Evolutionary conservation across 2,113 vertebrate genomes (phyloP).

Genomic region (Tamias sibiricus): DNA sequence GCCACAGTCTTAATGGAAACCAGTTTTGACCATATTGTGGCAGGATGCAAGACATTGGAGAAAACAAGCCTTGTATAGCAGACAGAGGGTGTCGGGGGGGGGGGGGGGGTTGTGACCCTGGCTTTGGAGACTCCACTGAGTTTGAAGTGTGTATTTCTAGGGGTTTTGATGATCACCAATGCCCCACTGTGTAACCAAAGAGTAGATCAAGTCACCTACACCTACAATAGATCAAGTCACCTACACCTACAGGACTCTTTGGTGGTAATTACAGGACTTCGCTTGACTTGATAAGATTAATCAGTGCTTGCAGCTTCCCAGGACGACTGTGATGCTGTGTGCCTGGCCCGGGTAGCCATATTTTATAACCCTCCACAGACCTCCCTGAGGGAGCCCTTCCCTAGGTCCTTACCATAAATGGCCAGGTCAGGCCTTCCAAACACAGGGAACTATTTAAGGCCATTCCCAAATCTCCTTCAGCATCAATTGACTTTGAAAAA

Average conservation of each 20-base stretch:
- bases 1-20: background rate
- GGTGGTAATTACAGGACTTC: background rate
- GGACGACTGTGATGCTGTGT: background rate
- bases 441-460: background rate
- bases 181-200: background rate
- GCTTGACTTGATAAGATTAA: background rate
- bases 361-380: background rate
- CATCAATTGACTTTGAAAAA: slow-evolving; percentile 65
- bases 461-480: slow-evolving; percentile 48
- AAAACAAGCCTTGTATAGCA: background rate
- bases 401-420: background rate
- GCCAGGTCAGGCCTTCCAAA: background rate
- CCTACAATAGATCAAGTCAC: too few relatives aligned
- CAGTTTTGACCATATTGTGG: background rate
- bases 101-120: background rate
- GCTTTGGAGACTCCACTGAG: background rate
- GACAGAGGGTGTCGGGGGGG: background rate
- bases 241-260: background rate
- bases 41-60: background rate
- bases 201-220: background rate
- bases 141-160: background rate
- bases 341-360: background rate
- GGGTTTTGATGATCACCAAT: background rate
- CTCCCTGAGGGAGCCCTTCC: background rate
- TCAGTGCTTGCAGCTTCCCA: background rate